Base-by-base conservation (phyloP, 2,888 invertebrate species). In the Tanypteryx hageni region DNA sequence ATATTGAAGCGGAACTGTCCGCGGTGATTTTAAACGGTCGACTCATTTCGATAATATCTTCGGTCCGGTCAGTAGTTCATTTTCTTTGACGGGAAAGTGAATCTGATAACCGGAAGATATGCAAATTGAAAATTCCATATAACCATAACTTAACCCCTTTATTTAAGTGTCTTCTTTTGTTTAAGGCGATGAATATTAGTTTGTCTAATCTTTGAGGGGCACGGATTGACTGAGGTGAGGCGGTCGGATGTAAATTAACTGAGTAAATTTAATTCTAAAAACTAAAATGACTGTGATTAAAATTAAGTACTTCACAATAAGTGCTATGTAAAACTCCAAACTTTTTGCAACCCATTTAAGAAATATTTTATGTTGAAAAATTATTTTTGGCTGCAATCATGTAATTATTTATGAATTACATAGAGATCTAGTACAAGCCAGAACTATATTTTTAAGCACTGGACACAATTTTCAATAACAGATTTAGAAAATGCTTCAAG, bases 21-120 rank as follows among this genome's bases (percentile, higher is more conserved):
- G 58, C 11, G 89, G 61, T 89, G 89, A 89, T 89, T 89, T 64
- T 89, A 89, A 89, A 89, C 61, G 89, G 89, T 64, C 89, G 89
- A 89, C 89, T 89, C 89, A 89, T 89, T 89, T 89, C 31, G 89
- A 89, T 68, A 44, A 64, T 89, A 89, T 89, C 89, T 89, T 64
- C 61, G 44, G 31, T 64, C 11, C 64, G 89, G 61, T 61, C 89
- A 44, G 58, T 64, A 89, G 64, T 89, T 89, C 89, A 89, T 89
- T 89, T 89, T 89, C 64, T 64, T 68, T 64, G 89, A 89, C 89
- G 89, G 76, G 76, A 76, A 68, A 76, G 76, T 89, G 64, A 64
- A 89, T 89, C 89, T 89, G 89, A 89, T 89, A 89, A 89, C 64
- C 11, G 14, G 89, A 56, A 68, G 89, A 89, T 89, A 89, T 89